phyloP scores from a whole-genome alignment of 1,140 invertebrate genomes.

The Hestina assimilis region DNA sequence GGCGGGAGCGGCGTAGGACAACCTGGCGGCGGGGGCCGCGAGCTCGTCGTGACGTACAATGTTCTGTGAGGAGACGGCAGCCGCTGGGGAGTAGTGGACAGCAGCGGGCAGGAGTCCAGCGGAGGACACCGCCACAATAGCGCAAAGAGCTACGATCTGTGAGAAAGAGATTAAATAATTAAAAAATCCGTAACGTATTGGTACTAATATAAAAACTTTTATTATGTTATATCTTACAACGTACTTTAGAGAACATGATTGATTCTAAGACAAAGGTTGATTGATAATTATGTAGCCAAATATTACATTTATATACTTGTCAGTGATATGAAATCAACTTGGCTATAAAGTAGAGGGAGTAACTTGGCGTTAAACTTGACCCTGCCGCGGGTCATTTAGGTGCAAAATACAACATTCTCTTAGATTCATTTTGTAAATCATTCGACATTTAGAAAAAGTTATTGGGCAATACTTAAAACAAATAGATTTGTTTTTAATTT shows the following conservation, averaged over 20 bases:
- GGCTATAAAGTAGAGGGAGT: not conserved
- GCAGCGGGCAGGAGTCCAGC: constrained; percentile 49
- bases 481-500: no score
- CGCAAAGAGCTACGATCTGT: constrained; percentile 47
- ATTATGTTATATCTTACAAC: not conserved
- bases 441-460: not conserved
- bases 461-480: no score
- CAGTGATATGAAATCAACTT: not conserved
- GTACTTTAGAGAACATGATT: constrained; percentile 26
- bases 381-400: not conserved
- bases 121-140: constrained; percentile 43
- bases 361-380: not conserved
- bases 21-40: constrained; percentile 38
- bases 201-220: not conserved
- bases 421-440: not conserved
- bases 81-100: constrained; percentile 47
- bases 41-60: constrained; percentile 56
- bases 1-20: constrained; percentile 28
- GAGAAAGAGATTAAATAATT: no score
- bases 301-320: not conserved
- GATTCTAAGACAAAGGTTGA: not conserved
- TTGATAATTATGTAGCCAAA: not conserved
- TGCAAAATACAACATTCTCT: not conserved
- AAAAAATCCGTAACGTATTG: no score
- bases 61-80: constrained; percentile 55